A percentile compares a stretch with the other conserved stretches of the same genome.
These are phyloP conservation scores for Goniozus legneri DNA, from an alignment of 1,140 invertebrate genomes.

Conservation along the genomic window DNA sequence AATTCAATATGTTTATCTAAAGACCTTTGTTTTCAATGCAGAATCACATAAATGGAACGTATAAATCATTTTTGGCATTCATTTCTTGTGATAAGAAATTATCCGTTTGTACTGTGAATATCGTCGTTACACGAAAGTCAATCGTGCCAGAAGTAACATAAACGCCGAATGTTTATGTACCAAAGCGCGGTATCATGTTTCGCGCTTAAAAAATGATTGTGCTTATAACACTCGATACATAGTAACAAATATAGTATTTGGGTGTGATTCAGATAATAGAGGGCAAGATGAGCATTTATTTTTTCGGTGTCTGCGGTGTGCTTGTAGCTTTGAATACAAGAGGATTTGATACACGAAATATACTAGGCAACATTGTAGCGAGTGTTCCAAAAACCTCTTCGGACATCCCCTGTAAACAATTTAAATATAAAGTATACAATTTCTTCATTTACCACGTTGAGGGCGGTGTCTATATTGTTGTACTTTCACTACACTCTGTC, in stretches of 20 bases:
- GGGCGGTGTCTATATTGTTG: too few species aligned
- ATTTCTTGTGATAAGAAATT: too few species aligned
- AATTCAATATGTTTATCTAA: too few species aligned
- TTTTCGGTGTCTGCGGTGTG: constrained; percentile 51
- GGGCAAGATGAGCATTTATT: constrained; percentile 27
- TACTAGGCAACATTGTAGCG: constrained; percentile 83
- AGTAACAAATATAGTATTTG: constrained; percentile 24
- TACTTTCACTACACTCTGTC: too few species aligned
- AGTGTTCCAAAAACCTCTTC: constrained; percentile 81
- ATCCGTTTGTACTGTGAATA: too few species aligned
- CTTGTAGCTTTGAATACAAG: constrained; percentile 62
- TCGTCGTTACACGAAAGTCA: too few species aligned
- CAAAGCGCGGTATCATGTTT: constrained; percentile 15
- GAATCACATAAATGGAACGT: too few species aligned
- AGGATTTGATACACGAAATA: constrained; percentile 88
- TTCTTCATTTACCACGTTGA: too few species aligned
- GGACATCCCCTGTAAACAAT: constrained; percentile 73
- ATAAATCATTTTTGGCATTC: too few species aligned
- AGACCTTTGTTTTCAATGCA: too few species aligned
- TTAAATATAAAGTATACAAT: too few species aligned
- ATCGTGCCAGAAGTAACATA: constrained; percentile 16
- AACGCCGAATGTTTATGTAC: constrained; percentile 25
- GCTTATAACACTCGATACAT: constrained; percentile 6
- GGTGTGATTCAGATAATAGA: constrained; percentile 8
- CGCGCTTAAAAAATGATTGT: constrained; percentile 4